Evolutionary conservation across 2,888 invertebrate genomes (phyloP), one percentile per base, ranked within the genome.

Genomic region (Dinocampus coccinellae): DNA sequence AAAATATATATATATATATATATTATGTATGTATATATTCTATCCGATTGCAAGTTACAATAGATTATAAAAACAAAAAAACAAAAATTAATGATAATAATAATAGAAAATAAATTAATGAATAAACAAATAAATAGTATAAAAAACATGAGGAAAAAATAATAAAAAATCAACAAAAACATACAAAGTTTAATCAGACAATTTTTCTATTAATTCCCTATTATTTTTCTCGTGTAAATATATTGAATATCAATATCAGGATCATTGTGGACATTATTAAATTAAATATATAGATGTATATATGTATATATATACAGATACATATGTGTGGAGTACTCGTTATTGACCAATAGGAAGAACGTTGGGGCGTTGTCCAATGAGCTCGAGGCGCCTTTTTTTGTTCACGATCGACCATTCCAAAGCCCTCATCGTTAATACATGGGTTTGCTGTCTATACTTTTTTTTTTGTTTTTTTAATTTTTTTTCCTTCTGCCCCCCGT

Each of bases 291-390:
- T 29, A 29, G 3, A 29, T 7, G 29, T 29, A 29, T 58, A 39
- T 66, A 55, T 63, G 13, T 29, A 29, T 7, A 7, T 29, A 29
- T 58, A 39, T 66, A 55, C 58, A 16, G 20, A 11, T 57, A 13
- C 11, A 55, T 36, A 58, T 33, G 33, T 58, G 33, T 26, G 57
- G n/a, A 16, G 33, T 11, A 57, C 13, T 57, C 75, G 70, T 73
- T 66, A 57, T 65, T 78, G 81, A 77, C 83, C 83, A 83, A 83
- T 82, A 71, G 53, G 57, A 75, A 75, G 60, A 62, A 61, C 63
- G 70, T 76, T 79, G 78, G 79, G 80, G 80, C 80, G 82, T 77
- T 70, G 70, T 78, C 76, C 71, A 76, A 76, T 74, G 62, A 53
- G 69, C 34, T 52, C 55, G 67, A 69, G n/a, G 63, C 58, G 34